Evolutionary conservation across 2,797 vertebrate species (phyloP), one percentile per base, ranked within the genome.

Genomic region (Novumbra hubbsi): DNA sequence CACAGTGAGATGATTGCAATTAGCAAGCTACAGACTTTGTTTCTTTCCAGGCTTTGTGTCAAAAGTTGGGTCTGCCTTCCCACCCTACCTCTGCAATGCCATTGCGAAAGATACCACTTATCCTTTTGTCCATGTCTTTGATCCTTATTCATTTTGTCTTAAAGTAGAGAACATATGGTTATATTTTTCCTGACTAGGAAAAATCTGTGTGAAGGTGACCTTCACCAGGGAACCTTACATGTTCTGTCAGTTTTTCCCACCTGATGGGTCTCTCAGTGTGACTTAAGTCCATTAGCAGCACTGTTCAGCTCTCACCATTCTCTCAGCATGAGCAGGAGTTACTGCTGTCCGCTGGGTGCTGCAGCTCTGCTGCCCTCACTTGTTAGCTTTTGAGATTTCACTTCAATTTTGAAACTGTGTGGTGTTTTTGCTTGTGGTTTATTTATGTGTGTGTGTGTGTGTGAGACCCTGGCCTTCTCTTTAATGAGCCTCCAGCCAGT

Each of bases 291-390:
- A 17, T 77, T 76, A 48, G 48, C 50, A 49, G 24, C 24, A 9
- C 70, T 63, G 57, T 78, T 77, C 72, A 16, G 45, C 68, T 81
- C 27, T 70, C 21, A 41, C 41, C 41, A 27, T n/a, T 64, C 11
- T 0, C 16, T 78, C 21, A 30, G 12, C n/a, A 32, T 19, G 11
- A 16, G n/a, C 32, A 4, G 9, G 8, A 45, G 41, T 45, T 45
- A 45, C 41, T 45, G 16, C 49, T 19, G 68, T 38, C n/a, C 24
- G 30, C 12, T 57, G 0, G 24, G 4, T 69, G 1, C 28, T 77
- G 86, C 50, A 73, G 69, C 87, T 90, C 77, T 92, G 76, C 92
- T 92, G 88, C 90, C 93, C 87, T 81, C 92, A 55, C 62, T 50
- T 88, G 92, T 76, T 80, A 28, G 11, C 38, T 73, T 17, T 70